These are phyloP conservation scores for Scyliorhinus canicula DNA, from an alignment of 2,797 vertebrate species.

Conservation along the genomic window DNA sequence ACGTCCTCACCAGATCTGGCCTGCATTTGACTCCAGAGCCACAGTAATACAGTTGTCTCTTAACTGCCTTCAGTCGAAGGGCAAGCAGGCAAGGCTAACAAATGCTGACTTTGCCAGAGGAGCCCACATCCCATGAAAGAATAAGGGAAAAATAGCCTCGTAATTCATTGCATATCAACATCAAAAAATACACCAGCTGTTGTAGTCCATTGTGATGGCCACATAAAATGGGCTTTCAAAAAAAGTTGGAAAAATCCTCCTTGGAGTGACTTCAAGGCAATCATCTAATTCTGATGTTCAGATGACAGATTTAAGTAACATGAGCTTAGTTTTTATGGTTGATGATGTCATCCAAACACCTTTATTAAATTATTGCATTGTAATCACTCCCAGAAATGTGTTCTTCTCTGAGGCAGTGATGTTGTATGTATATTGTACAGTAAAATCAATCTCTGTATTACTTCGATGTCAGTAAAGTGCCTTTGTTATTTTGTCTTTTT, in stretches of 20 bases:
- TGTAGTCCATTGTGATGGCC: background rate
- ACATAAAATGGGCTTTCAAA: background rate
- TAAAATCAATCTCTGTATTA: background rate
- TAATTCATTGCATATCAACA: background rate
- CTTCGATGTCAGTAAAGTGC: background rate
- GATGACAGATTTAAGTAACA: background rate
- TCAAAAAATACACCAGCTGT: constrained; percentile 9
- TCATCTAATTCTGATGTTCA: constrained; percentile 12
- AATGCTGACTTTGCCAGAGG: too few relatives aligned
- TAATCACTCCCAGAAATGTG: constrained; percentile 12
- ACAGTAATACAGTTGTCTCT: too few relatives aligned
- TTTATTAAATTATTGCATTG: constrained; percentile 30
- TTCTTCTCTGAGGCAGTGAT: background rate
- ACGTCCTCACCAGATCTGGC: too few relatives aligned
- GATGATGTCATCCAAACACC: constrained; percentile 26
- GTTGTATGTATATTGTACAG: background rate
- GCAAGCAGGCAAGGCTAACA: too few relatives aligned
- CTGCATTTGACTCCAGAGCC: too few relatives aligned
- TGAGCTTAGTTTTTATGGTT: constrained; percentile 1
- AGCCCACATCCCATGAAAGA: too few relatives aligned
- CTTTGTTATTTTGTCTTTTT: background rate
- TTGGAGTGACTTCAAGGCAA: constrained; percentile 18
- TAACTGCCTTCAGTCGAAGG: too few relatives aligned
- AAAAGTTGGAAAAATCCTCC: background rate
- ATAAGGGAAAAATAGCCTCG: background rate